Evolutionary conservation across 2,797 vertebrate species (phyloP).

Genomic region (Nannoperca obscura): DNA sequence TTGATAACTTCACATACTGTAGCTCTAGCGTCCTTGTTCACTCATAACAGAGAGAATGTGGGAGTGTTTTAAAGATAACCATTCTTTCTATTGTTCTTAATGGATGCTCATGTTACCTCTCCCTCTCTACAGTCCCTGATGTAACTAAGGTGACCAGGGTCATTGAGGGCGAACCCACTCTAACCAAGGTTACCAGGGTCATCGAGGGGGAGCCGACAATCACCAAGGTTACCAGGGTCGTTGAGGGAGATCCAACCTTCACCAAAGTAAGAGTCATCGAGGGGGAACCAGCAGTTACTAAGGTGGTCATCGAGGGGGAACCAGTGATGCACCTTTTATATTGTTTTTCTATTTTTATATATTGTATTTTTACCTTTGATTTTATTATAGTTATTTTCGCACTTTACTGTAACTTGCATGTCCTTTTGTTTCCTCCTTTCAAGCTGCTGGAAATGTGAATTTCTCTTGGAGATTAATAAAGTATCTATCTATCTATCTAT

Average conservation of each 20-base stretch:
- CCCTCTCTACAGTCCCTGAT: conserved; percentile 72
- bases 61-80: background rate
- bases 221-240: conserved; percentile 85
- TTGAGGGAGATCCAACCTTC: conserved; percentile 79
- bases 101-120: conserved; percentile 2
- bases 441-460: too few species aligned
- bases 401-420: too few species aligned
- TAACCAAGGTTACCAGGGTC: conserved; percentile 85
- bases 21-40: background rate
- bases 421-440: too few species aligned
- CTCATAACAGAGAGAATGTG: conserved; percentile 7
- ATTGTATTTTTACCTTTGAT: too few species aligned
- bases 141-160: conserved; percentile 83
- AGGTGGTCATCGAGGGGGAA: conserved; percentile 28
- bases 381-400: too few species aligned
- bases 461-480: too few species aligned
- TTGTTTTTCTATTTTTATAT: too few species aligned
- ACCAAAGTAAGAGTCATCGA: conserved; percentile 50
- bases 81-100: background rate
- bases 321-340: conserved; percentile 54
- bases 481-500: too few species aligned
- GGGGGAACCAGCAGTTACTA: too few species aligned
- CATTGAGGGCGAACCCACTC: conserved; percentile 80
- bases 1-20: conserved; percentile 9
- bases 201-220: conserved; percentile 82